A percentile compares a stretch with the other conserved stretches of the same genome.
These are phyloP conservation scores for Limosa lapponica DNA, from an alignment of 2,797 vertebrate genomes.

Conservation along the genomic window DNA sequence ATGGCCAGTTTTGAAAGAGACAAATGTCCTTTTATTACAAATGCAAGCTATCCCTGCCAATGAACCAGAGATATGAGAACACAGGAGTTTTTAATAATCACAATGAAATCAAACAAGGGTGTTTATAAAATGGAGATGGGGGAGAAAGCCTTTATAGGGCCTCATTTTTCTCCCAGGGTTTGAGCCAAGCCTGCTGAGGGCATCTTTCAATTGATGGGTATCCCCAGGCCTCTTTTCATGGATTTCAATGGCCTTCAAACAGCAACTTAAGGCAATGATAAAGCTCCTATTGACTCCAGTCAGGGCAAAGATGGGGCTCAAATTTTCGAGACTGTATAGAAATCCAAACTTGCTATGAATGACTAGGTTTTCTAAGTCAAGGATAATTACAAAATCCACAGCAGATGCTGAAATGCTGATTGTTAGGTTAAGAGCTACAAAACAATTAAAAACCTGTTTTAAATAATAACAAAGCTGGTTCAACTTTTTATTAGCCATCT, in stretches of 20 bases:
- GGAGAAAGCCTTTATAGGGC: background rate
- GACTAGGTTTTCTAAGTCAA: background rate
- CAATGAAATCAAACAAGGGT: background rate
- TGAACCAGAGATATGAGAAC: background rate
- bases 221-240: background rate
- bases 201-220: background rate
- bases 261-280: background rate
- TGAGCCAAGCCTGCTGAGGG: background rate
- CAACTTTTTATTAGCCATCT: background rate
- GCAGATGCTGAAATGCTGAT: background rate
- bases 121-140: background rate
- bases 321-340: background rate
- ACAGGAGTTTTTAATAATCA: background rate
- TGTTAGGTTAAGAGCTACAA: background rate
- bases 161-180: conserved; percentile 12
- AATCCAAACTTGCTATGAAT: background rate
- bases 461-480: background rate
- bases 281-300: background rate
- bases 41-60: background rate
- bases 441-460: background rate
- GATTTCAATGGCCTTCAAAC: background rate
- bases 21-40: conserved; percentile 19
- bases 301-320: background rate
- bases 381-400: background rate
- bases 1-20: conserved; percentile 17